Base-by-base conservation (phyloP, 2,113 vertebrate species). In the Parotia lawesii region DNA sequence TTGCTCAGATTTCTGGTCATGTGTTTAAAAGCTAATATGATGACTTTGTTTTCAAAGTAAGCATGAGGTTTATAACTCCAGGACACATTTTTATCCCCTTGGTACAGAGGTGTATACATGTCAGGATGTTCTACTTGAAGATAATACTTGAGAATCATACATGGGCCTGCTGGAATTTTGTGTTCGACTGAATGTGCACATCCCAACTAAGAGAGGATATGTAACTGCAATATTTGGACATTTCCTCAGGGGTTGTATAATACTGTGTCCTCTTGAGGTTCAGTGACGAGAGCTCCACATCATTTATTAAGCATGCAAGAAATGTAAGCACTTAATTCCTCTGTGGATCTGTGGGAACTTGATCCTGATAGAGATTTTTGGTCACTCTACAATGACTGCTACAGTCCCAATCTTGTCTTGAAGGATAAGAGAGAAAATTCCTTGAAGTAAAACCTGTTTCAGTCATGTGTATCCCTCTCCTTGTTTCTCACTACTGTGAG, bases 371-470 rank as follows among this genome's bases (percentile, higher is more conserved):
- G 24, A 21, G 40, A 85, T 35, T 65, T 89, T 79, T 64, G 28
- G 15, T 82, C 13, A 73, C 38, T 44, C 44, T 69, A 2, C 11
- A 47, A 38, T 58, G 27, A 40, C 12, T 72, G 58, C 23, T 79
- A 12, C 33, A 47, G 38, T 17, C 23, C 11, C 15, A 65, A 12
- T 8, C 0, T 0, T 61, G 73, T 61, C 40, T 53, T 90, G 54
- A 82, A 79, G 37, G 18, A 29, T 65, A 44, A 67, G 45, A 75
- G 12, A 70, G 33, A 94, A 85, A 87, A 83, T n/a, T 73, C 27
- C 31, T 53, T 61, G 14, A 48, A 33, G n/a, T 47, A 79, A 78
- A 89, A 57, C 16, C 35, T 69, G 23, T 82, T 93, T 62, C 19
- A 61, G 25, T n/a, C 40, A 45, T 15, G 3, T 10, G 4, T 31